Percentiles rank a stretch among this genome's conserved stretches.
These are phyloP conservation scores for Regulus satrapa DNA, from an alignment of 2,113 vertebrate species.

Conservation along the genomic window DNA sequence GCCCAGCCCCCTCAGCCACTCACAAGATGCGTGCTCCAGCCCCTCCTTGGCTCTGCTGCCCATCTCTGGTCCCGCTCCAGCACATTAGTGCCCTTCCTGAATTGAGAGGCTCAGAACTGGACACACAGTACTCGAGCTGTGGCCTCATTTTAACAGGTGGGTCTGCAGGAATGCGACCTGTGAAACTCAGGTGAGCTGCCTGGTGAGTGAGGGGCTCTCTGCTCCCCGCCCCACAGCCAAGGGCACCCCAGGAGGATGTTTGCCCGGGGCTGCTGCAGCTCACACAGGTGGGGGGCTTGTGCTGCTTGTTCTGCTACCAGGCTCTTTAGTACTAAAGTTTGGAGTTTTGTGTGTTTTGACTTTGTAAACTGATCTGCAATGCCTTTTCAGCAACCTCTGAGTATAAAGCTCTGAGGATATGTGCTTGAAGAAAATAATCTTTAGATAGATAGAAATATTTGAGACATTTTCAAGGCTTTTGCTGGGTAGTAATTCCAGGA, in stretches of 20 bases:
- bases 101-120: too few relatives aligned
- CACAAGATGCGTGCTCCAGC: accelerated
- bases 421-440: accelerated
- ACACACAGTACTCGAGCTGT: not conserved
- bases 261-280: accelerated
- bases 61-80: not conserved
- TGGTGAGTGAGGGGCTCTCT: not conserved
- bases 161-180: not conserved
- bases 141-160: not conserved
- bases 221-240: accelerated
- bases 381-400: not conserved
- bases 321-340: not conserved
- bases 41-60: too few relatives aligned
- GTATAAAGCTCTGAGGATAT: not conserved
- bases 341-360: not conserved
- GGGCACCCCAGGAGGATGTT: not conserved
- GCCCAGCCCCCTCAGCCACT: not conserved
- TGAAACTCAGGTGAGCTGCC: not conserved
- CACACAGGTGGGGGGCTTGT: accelerated
- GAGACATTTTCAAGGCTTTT: not conserved
- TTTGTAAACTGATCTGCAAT: not conserved
- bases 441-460: not conserved
- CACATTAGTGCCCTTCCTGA: too few relatives aligned
- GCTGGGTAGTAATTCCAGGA: not conserved
- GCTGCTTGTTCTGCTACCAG: not conserved